phyloP scores from a whole-genome alignment of 2,888 invertebrate species.

The Sesamia inferens region DNA sequence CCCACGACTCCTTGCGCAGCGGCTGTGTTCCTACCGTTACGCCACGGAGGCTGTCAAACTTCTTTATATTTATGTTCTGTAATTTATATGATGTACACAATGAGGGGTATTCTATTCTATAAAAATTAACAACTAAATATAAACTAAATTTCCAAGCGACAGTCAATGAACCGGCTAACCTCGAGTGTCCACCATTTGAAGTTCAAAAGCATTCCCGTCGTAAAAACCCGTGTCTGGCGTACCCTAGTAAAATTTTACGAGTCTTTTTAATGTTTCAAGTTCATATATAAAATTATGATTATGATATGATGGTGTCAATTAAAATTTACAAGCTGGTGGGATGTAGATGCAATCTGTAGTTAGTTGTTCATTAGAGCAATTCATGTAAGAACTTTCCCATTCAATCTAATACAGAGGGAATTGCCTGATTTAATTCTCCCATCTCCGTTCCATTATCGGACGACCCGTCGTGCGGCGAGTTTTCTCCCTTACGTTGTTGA shows the following conservation, averaged over 20 bases:
- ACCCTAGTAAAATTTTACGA: conserved; percentile 44
- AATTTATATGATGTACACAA: too few relatives aligned
- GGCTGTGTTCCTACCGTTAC: too few relatives aligned
- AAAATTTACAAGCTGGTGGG: conserved; percentile 11
- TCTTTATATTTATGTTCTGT: too few relatives aligned
- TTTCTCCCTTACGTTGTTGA: too few relatives aligned
- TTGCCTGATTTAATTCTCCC: too few relatives aligned
- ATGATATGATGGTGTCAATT: conserved; percentile 12
- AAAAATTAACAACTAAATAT: background rate
- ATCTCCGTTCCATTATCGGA: too few relatives aligned
- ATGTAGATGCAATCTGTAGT: background rate
- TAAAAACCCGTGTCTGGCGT: conserved; percentile 42
- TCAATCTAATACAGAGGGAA: too few relatives aligned
- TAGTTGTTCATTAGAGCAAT: background rate
- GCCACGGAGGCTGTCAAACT: too few relatives aligned
- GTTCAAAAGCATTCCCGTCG: conserved; percentile 30
- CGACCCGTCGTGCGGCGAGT: too few relatives aligned
- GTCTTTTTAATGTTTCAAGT: conserved; percentile 50
- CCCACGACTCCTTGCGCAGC: too few relatives aligned
- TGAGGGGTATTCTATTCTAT: too few relatives aligned
- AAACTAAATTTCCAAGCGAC: background rate
- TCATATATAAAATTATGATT: conserved; percentile 35
- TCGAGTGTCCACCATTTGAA: conserved; percentile 5
- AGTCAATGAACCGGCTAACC: conserved; percentile 35
- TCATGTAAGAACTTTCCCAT: too few relatives aligned